Evolutionary conservation across 2,113 vertebrate species (phyloP).

Genomic region (Chelonoidis abingdonii): DNA sequence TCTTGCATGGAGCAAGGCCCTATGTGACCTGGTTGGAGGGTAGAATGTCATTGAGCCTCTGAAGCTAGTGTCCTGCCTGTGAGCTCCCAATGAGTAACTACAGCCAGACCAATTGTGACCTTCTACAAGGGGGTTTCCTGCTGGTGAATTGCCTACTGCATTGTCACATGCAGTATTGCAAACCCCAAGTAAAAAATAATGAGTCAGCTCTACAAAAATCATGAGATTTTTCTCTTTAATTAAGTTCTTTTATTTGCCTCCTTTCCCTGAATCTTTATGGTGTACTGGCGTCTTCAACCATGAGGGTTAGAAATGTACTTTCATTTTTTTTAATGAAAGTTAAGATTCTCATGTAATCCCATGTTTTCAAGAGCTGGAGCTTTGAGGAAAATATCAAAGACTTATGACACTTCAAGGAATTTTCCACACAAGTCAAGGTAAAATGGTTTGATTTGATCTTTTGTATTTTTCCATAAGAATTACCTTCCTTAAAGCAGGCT

Average conservation of each 20-base stretch:
- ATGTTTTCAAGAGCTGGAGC: neutral
- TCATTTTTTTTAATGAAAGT: neutral
- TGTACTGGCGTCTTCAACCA: neutral
- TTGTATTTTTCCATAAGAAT: constrained; percentile 36
- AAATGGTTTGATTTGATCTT: constrained; percentile 9
- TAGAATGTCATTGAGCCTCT: too few relatives aligned
- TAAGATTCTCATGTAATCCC: neutral
- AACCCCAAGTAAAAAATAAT: neutral
- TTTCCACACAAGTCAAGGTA: neutral
- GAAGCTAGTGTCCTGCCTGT: too few relatives aligned
- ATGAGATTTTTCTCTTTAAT: neutral
- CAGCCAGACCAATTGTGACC: neutral
- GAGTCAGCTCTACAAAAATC: neutral
- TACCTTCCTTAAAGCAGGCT: constrained; percentile 45
- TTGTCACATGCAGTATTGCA: neutral
- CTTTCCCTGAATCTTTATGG: neutral
- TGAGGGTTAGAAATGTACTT: neutral
- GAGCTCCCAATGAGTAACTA: neutral
- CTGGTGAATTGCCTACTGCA: neutral
- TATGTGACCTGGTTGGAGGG: neutral
- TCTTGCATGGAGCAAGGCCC: neutral
- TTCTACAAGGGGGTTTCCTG: neutral
- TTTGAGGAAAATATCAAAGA: neutral
- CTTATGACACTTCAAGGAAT: neutral
- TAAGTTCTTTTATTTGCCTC: neutral